These are phyloP conservation scores for Cyanoliseus patagonus DNA, from an alignment of 2,113 vertebrate species.

Conservation along the genomic window DNA sequence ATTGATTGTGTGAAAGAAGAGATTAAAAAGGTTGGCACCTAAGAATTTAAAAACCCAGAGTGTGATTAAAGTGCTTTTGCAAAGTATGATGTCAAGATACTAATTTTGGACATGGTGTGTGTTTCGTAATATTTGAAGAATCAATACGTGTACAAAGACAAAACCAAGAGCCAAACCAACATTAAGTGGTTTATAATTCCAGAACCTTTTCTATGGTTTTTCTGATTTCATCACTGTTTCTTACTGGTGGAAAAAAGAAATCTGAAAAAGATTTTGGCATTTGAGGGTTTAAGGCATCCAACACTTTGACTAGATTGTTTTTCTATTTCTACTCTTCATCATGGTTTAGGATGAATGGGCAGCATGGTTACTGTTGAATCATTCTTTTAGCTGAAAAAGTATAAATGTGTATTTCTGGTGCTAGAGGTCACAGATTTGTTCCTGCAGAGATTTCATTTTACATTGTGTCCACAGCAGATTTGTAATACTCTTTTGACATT, in stretches of 20 bases:
- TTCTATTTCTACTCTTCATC: neutral
- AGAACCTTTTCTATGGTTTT: neutral
- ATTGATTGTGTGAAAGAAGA: neutral
- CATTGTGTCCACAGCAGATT: neutral
- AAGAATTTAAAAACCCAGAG: neutral
- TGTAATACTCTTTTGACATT: neutral
- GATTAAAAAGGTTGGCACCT: neutral
- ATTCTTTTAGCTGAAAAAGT: neutral
- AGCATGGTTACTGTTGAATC: neutral
- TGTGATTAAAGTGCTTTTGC: neutral
- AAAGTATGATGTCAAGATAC: neutral
- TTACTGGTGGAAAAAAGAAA: neutral
- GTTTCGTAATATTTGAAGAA: neutral
- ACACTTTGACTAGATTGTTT: neutral
- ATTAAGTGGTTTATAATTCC: neutral
- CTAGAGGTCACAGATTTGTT: neutral
- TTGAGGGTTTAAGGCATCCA: neutral
- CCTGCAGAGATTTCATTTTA: neutral
- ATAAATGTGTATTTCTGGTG: neutral
- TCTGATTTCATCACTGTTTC: neutral
- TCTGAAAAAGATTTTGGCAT: neutral
- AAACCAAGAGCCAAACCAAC: neutral
- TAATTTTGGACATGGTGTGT: neutral
- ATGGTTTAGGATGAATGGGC: neutral
- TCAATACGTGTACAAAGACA: neutral